Conservation (phyloP, 64 coral and sea anemone species). For the Dendrophyllia cribrosa region DNA sequence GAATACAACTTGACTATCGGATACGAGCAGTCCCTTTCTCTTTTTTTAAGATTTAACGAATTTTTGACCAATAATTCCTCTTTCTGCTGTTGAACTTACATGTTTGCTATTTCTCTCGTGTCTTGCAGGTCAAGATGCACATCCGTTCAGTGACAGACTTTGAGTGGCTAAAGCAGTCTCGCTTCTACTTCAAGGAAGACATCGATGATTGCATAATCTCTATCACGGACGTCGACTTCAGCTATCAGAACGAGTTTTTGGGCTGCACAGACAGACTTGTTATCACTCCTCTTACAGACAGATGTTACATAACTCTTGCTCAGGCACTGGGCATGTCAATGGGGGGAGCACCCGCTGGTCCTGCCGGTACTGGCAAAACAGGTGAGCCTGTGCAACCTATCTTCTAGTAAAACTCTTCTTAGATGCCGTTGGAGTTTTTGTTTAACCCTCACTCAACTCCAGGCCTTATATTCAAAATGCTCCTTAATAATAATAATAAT, state of each 20-base stretch:
- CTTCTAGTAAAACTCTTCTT: background rate
- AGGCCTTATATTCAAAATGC: too few species aligned
- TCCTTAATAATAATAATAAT: too few species aligned
- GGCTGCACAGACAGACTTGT: constrained; percentile 94
- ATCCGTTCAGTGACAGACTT: constrained; percentile 91
- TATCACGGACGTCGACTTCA: constrained; percentile 96
- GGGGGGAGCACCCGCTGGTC: constrained; percentile 94
- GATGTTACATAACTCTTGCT: constrained; percentile 95
- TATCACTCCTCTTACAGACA: constrained; percentile 92
- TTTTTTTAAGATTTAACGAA: too few species aligned
- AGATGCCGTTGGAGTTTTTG: background rate
- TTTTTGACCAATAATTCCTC: too few species aligned
- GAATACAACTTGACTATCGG: too few species aligned
- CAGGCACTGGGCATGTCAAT: constrained; percentile 97
- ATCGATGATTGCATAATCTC: constrained; percentile 93
- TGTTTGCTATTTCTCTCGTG: background rate
- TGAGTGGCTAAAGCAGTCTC: constrained; percentile 96
- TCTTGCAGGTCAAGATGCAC: constrained; percentile 84
- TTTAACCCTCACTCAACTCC: too few species aligned
- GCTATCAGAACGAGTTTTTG: constrained; percentile 93
- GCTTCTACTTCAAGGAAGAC: constrained; percentile 97
- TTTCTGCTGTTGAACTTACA: too few species aligned
- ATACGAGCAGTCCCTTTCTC: too few species aligned
- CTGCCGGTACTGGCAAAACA: constrained; percentile 95
- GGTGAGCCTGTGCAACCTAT: constrained; percentile 31